Conservation (phyloP, 2,888 invertebrate species). For the Limnephilus rhombicus region DNA sequence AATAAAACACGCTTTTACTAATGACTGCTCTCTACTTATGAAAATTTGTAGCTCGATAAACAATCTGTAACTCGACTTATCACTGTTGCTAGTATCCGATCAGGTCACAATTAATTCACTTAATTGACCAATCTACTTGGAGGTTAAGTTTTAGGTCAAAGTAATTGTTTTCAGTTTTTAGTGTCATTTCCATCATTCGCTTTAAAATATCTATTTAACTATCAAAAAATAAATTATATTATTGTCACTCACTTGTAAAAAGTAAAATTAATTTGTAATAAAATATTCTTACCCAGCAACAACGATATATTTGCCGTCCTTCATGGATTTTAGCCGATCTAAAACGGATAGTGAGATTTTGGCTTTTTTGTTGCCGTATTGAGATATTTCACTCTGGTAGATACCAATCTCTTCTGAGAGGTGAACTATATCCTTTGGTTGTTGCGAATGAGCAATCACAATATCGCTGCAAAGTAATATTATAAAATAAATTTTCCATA, state of each 20-base stretch:
- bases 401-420: constrained; percentile 93
- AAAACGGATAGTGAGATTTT: constrained; percentile 92
- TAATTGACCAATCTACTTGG: too few species aligned
- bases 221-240: too few species aligned
- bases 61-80: too few species aligned
- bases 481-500: neutral
- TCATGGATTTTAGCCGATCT: constrained; percentile 83
- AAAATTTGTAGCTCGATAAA: too few species aligned
- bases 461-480: constrained; percentile 84
- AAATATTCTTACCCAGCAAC: constrained; percentile 88
- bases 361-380: constrained; percentile 96
- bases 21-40: neutral
- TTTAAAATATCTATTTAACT: too few species aligned
- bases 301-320: constrained; percentile 94
- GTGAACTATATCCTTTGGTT: constrained; percentile 88
- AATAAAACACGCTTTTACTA: neutral
- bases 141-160: neutral
- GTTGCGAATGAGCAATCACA: constrained; percentile 91
- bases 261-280: neutral
- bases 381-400: constrained; percentile 87
- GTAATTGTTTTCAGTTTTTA: neutral
- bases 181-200: too few species aligned
- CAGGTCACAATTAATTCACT: too few species aligned
- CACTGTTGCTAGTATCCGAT: too few species aligned
- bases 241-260: too few species aligned